These are phyloP conservation scores for Euzophera pinguis DNA, from an alignment of 2,888 invertebrate genomes.

Conservation along the genomic window DNA sequence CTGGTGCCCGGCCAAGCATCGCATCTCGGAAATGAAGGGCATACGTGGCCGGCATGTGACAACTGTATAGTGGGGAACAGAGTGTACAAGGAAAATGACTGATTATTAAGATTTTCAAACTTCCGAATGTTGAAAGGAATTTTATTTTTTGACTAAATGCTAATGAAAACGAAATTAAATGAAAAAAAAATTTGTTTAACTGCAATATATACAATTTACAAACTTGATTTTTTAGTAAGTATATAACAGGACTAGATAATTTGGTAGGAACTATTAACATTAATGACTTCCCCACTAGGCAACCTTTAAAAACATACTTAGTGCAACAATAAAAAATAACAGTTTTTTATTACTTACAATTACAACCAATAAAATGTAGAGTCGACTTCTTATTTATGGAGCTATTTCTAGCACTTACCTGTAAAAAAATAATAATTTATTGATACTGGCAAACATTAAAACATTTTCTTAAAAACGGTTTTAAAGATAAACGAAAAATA, in stretches of 20 bases:
- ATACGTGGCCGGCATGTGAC: conserved; percentile 1
- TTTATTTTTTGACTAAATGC: no score
- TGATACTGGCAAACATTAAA: no score
- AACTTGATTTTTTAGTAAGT: no score
- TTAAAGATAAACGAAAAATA: conserved; percentile 6
- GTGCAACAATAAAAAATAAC: no score
- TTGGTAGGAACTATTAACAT: no score
- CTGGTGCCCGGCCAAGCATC: conserved; percentile 3
- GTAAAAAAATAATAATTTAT: conserved; percentile 21
- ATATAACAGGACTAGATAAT: no score
- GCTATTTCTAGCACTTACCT: conserved; percentile 27
- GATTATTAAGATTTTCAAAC: neutral
- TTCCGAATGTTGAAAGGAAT: neutral
- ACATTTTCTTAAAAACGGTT: neutral
- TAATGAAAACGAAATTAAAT: no score
- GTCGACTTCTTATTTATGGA: neutral
- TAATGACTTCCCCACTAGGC: no score
- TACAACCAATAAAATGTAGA: neutral
- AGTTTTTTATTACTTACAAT: no score
- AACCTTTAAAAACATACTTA: no score
- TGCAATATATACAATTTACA: no score
- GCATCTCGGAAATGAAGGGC: conserved; percentile 3
- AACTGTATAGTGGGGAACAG: neutral
- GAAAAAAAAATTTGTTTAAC: no score
- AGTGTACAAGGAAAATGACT: neutral